Conservation (phyloP, 2,797 vertebrate genomes). For the Mus minutoides region DNA sequence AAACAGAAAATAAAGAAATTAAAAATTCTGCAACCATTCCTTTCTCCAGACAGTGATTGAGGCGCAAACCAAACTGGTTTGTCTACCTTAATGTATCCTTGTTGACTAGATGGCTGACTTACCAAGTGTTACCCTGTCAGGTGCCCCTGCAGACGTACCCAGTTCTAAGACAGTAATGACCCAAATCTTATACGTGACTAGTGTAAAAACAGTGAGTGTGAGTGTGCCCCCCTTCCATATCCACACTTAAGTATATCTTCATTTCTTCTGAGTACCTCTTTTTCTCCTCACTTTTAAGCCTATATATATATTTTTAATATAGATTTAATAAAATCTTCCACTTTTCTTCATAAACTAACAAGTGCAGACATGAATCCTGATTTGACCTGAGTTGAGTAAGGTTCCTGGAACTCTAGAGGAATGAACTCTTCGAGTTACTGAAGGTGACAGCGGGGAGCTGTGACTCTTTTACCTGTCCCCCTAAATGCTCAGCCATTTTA, state of each 20-base stretch:
- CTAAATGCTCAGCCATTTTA: no score
- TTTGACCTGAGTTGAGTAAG: background rate
- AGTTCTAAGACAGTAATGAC: background rate
- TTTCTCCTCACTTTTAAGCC: background rate
- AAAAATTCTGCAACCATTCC: background rate
- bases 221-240: background rate
- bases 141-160: background rate
- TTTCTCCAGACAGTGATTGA: background rate
- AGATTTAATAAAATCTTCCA: background rate
- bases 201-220: background rate
- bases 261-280: background rate
- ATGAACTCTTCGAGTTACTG: no score
- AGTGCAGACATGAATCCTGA: background rate
- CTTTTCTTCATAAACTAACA: background rate
- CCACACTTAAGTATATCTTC: background rate
- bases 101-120: background rate
- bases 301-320: background rate
- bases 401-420: background rate
- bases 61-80: background rate
- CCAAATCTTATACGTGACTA: background rate
- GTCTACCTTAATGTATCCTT: background rate
- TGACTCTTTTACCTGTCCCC: no score
- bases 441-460: no score
- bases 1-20: background rate
- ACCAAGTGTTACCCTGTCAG: background rate